Base-by-base conservation (phyloP, 2,797 vertebrate species). In the Bothrops alternatus region DNA sequence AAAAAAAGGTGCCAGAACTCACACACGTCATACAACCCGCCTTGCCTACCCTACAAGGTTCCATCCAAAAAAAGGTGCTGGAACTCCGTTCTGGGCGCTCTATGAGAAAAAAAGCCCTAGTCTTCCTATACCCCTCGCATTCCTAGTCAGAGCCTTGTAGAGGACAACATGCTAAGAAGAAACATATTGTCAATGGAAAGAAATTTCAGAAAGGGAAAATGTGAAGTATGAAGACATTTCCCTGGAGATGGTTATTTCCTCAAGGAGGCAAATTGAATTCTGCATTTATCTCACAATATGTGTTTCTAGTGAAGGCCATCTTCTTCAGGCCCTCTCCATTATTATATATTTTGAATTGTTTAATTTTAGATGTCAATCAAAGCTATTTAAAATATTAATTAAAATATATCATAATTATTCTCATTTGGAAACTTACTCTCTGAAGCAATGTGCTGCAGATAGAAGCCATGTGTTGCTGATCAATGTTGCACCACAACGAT, bases 391-490 rank as follows among this genome's bases (percentile, higher is more conserved):
- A 12, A 78, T 0, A 6, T 16, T 12, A 0, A 2, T 53, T 28
- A 32, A 60, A 23, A 55, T 60, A 23, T 32, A 37, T 0, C 16
- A n/a, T 32, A 37, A 37, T 57, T 87, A 87, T 14, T 92, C 26
- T 42, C 28, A 91, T 14, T 47, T 25, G 12, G 6, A 87, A 91
- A 96, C 97, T 96, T 97, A 99, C 99, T 96, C 97, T 97, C 98
- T 97, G 90, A 99, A 99, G 95, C 99, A 99, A 95, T 99, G 99
- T 73, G 99, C 98, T 4, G 99, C 99, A 73, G 98, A 98, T 93
- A 99, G 96, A 7, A 99, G 98, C 99, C 99, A 99, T 0, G 94
- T 98, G 3, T 98, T 97, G 60, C 96, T 99, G 97, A 99, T 96
- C 93, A 99, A 97, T 0, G 99, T 98, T 20, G 98, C 99, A 14